Conservation (phyloP, 2,797 vertebrate genomes). For the Liasis olivaceus region DNA sequence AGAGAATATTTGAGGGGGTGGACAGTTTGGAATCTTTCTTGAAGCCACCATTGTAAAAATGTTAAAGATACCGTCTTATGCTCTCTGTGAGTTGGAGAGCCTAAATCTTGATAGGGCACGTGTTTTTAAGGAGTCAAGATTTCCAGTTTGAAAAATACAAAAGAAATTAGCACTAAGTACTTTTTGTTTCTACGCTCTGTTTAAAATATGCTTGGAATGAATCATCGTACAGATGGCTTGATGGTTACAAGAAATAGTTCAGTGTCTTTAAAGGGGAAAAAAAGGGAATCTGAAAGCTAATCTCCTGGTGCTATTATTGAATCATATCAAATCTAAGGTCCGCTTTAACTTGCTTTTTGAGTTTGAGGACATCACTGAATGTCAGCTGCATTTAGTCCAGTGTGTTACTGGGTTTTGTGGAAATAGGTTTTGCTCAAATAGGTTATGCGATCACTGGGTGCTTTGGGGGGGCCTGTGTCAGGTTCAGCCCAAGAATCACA, state of each 20-base stretch:
- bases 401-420: not conserved
- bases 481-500: too few species aligned
- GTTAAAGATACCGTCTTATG: not conserved
- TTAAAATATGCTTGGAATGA: slow-evolving; percentile 39
- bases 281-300: slow-evolving; percentile 23
- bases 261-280: not conserved
- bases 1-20: not conserved
- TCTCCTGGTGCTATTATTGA: slow-evolving; percentile 18
- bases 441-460: not conserved
- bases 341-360: not conserved
- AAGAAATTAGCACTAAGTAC: slow-evolving; percentile 33
- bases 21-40: not conserved
- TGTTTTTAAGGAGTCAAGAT: slow-evolving; percentile 45
- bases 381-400: not conserved
- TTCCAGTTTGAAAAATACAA: slow-evolving; percentile 45
- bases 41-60: slow-evolving; percentile 11
- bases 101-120: slow-evolving; percentile 32
- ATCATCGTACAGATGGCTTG: slow-evolving; percentile 44
- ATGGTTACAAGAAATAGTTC: slow-evolving; percentile 29
- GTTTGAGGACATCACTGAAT: not conserved
- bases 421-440: not conserved
- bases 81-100: slow-evolving; percentile 17
- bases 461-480: not conserved
- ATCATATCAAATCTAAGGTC: slow-evolving; percentile 22
- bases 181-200: slow-evolving; percentile 34